A percentile compares a stretch with the other conserved stretches of the same genome.
phyloP scores from a whole-genome alignment of 2,797 vertebrate species.

The Peromyscus nudipes region DNA sequence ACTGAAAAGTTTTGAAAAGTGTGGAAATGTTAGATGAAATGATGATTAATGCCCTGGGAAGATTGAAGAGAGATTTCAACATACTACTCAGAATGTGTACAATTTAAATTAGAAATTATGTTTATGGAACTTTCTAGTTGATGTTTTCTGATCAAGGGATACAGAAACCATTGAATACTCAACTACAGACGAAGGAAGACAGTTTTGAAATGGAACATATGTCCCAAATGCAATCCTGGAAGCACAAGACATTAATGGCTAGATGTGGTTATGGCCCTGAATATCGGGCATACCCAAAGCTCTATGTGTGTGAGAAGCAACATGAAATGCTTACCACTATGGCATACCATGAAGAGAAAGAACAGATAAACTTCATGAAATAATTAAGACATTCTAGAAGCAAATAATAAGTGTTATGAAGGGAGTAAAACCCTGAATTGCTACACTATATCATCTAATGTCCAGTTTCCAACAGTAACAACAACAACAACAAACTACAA shows the following conservation, averaged over 20 bases:
- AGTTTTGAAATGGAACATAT: not conserved
- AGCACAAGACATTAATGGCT: not conserved
- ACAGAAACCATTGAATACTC: not conserved
- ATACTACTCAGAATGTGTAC: not conserved
- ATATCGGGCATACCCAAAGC: not conserved
- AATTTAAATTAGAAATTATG: not conserved
- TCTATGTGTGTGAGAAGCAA: not conserved
- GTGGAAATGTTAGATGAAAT: not conserved
- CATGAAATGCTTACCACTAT: not conserved
- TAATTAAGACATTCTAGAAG: slow-evolving; percentile 13
- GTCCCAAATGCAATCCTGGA: not conserved
- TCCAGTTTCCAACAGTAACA: not conserved
- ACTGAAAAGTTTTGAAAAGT: not conserved
- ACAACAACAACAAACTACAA: not conserved
- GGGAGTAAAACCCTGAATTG: not conserved
- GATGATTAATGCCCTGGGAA: not conserved
- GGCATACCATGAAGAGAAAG: not conserved
- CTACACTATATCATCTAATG: not conserved
- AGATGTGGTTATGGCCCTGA: not conserved
- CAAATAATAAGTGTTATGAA: not conserved
- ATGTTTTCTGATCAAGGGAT: not conserved
- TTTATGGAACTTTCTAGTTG: not conserved
- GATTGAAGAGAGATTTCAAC: not conserved
- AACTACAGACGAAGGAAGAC: not conserved
- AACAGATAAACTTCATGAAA: not conserved